Conservation (phyloP, 2,888 invertebrate genomes). For the Hyles lineata region DNA sequence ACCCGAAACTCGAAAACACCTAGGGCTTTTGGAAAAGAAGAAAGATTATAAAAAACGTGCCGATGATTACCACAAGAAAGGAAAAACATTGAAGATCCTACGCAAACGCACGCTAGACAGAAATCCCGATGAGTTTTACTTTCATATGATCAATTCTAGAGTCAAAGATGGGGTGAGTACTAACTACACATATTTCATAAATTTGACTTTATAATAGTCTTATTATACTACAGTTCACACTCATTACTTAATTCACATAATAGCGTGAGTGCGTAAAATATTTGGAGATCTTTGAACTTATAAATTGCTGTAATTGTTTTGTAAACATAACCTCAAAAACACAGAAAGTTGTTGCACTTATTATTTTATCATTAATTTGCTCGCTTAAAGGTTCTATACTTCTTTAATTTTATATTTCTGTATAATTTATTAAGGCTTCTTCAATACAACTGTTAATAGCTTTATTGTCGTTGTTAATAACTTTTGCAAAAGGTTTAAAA, state of each 20-base stretch:
- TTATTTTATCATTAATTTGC: no score
- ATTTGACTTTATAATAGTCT: conserved; percentile 1
- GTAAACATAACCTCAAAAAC: conserved; percentile 5
- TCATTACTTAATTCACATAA: no score
- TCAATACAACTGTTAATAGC: no score
- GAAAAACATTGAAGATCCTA: conserved; percentile 91
- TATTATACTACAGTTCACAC: no score
- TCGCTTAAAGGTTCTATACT: no score
- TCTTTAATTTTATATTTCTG: no score
- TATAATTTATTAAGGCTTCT: no score
- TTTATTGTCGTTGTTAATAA: no score
- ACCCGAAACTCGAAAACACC: conserved; percentile 89
- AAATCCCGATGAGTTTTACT: conserved; percentile 99
- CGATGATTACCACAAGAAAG: conserved; percentile 92
- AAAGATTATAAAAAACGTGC: conserved; percentile 94
- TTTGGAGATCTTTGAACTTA: no score
- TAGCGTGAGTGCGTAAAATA: no score
- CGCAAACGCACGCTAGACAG: conserved; percentile 94
- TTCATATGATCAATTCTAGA: conserved; percentile 97
- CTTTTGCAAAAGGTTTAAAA: no score
- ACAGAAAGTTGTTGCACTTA: background rate
- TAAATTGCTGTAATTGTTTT: background rate
- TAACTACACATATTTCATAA: background rate
- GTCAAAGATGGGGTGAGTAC: conserved; percentile 84
- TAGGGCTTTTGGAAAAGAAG: conserved; percentile 94